Evolutionary conservation across 2,888 invertebrate genomes (phyloP).

Genomic region (Zootermopsis nevadensis): DNA sequence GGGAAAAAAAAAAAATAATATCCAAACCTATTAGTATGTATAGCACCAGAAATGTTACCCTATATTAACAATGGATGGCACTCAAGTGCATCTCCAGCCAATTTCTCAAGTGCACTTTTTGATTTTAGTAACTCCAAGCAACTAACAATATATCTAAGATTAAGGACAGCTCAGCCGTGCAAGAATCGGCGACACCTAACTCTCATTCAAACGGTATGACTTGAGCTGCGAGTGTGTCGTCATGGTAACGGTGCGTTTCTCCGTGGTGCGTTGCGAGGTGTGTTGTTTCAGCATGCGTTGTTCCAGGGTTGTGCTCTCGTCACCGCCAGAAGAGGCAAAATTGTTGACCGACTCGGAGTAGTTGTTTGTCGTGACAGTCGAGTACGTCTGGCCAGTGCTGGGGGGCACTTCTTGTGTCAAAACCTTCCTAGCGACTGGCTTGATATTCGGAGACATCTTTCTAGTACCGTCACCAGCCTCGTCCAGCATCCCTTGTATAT

Average conservation of each 20-base stretch:
- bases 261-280: conserved; percentile 75
- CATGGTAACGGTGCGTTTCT: conserved; percentile 75
- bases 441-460: neutral
- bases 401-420: neutral
- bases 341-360: conserved; percentile 7
- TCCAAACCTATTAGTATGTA: neutral
- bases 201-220: conserved; percentile 61
- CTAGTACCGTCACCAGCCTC: conserved; percentile 14
- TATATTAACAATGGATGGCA: conserved; percentile 1
- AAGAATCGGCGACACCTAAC: conserved; percentile 11
- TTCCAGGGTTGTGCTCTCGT: conserved; percentile 72
- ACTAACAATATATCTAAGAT: no score
- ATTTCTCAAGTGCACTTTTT: no score
- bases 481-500: conserved; percentile 48
- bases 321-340: conserved; percentile 55
- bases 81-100: neutral
- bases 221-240: conserved; percentile 58
- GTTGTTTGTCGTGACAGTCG: conserved; percentile 21
- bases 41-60: conserved; percentile 11
- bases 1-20: no score
- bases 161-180: no score
- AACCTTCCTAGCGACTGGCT: neutral
- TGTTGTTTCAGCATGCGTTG: conserved; percentile 76
- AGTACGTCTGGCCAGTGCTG: neutral
- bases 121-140: no score